These are phyloP conservation scores for Epistrophe grossulariae DNA, from an alignment of 2,888 invertebrate genomes.

Conservation along the genomic window DNA sequence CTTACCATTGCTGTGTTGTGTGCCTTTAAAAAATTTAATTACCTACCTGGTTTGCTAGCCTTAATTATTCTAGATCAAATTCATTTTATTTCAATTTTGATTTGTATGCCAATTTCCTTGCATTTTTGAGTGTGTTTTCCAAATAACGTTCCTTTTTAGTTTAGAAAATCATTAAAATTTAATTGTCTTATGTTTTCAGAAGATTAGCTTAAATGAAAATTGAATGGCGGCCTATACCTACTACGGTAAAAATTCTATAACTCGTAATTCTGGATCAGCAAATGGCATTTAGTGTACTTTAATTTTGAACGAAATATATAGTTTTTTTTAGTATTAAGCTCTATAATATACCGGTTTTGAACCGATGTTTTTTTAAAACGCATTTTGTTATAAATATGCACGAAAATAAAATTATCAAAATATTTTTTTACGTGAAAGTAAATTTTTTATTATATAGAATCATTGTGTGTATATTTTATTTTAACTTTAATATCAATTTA, in stretches of 20 bases:
- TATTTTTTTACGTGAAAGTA: slow-evolving; percentile 8
- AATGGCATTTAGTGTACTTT: slow-evolving; percentile 25
- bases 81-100: background rate
- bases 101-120: slow-evolving; percentile 37
- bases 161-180: slow-evolving; percentile 12
- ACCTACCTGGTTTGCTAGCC: slow-evolving; percentile 62
- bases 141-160: background rate
- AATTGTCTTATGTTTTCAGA: slow-evolving; percentile 58
- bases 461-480: background rate
- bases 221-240: slow-evolving; percentile 33
- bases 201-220: slow-evolving; percentile 38
- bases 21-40: slow-evolving; percentile 52
- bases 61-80: slow-evolving; percentile 33
- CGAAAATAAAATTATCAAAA: slow-evolving; percentile 6
- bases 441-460: background rate
- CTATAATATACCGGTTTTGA: slow-evolving; percentile 27
- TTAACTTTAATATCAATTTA: background rate
- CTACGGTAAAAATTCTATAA: slow-evolving; percentile 26
- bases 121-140: slow-evolving; percentile 37
- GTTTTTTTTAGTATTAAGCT: slow-evolving; percentile 17
- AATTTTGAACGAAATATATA: slow-evolving; percentile 15
- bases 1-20: slow-evolving; percentile 36
- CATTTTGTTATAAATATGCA: slow-evolving; percentile 51
- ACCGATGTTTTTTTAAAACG: slow-evolving; percentile 51
- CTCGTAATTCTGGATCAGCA: slow-evolving; percentile 14